Evolutionary conservation across 2,797 vertebrate species (phyloP), one percentile per base, ranked within the genome.

Genomic region (Coranthus polyacanthus): DNA sequence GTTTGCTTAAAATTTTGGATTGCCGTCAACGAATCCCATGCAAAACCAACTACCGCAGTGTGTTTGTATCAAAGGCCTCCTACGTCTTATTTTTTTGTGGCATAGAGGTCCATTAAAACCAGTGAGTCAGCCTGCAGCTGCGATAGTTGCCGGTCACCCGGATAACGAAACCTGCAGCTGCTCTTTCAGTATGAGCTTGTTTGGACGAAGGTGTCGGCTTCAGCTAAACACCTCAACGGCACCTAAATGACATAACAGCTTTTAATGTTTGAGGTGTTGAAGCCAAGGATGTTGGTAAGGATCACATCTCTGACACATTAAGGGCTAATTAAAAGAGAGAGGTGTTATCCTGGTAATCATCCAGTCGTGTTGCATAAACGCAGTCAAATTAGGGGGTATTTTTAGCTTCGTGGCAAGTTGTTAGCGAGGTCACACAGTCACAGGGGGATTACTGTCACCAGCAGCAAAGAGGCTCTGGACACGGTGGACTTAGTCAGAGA

Each of bases 391-490:
- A 29, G 44, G 11, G 18, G 12, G 47, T 79, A 69, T 72, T 80
- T 78, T 75, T 59, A 71, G 67, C 53, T 50, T 7, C 0, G 1
- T 15, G 37, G 44, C 12, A 12, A 58, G 51, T 77, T 17, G 15
- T 78, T 62, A 81, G 60, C 3, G 26, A 50, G 70, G 72, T 72
- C 75, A 60, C 58, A 53, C 46, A 60, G 56, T 82, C 72, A 18
- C 57, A 12, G 61, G 60, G 74, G 79, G 51, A 79, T 74, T 68
- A 11, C 66, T 76, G 79, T 54, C 78, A 75, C 68, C 67, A 72
- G 43, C 65, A 74, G 69, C 54, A n/a, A 16, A 61, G 55, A 73
- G 53, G 45, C 16, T 68, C 68, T 72, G 82, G 76, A 75, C 83
- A 72, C 54, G 21, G 67, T 74, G 76, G 83, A 80, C 54, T 71